Percentiles rank a stretch among this genome's conserved stretches.
Evolutionary conservation across 2,888 invertebrate species (phyloP).

Genomic region (Blastobasis adustella): DNA sequence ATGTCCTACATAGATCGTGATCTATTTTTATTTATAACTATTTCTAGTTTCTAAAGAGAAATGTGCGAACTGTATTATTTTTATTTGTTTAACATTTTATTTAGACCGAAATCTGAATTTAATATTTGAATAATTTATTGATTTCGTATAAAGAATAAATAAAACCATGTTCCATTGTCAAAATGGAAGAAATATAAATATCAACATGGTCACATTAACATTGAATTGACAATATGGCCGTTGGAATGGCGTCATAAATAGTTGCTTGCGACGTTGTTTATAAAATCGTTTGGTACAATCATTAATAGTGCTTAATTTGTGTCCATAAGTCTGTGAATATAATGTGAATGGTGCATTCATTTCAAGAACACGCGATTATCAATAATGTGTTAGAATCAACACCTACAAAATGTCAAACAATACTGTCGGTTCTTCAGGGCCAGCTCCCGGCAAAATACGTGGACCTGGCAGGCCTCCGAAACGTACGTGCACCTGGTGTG

Average conservation of each 20-base stretch:
- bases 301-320: constrained; percentile 14
- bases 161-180: background rate
- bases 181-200: background rate
- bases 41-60: too few relatives aligned
- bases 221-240: constrained; percentile 50
- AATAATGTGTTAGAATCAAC: constrained; percentile 47
- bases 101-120: too few relatives aligned
- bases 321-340: constrained; percentile 23
- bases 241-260: constrained; percentile 70
- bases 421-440: constrained; percentile 69
- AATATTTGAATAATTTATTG: too few relatives aligned
- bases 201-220: too few relatives aligned
- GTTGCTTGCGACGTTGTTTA: constrained; percentile 62
- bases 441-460: constrained; percentile 75
- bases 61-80: too few relatives aligned
- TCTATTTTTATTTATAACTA: too few relatives aligned
- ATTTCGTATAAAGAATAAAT: too few relatives aligned
- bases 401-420: constrained; percentile 61
- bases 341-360: constrained; percentile 37
- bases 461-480: constrained; percentile 88
- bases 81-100: too few relatives aligned
- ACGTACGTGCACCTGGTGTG: constrained; percentile 90
- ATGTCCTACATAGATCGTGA: too few relatives aligned
- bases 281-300: constrained; percentile 27
- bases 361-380: constrained; percentile 19